Percentiles rank a stretch among this genome's conserved stretches.
phyloP scores from a whole-genome alignment of 37 sponge, comb jelly and placozoan species.

The Spongilla lacustris region DNA sequence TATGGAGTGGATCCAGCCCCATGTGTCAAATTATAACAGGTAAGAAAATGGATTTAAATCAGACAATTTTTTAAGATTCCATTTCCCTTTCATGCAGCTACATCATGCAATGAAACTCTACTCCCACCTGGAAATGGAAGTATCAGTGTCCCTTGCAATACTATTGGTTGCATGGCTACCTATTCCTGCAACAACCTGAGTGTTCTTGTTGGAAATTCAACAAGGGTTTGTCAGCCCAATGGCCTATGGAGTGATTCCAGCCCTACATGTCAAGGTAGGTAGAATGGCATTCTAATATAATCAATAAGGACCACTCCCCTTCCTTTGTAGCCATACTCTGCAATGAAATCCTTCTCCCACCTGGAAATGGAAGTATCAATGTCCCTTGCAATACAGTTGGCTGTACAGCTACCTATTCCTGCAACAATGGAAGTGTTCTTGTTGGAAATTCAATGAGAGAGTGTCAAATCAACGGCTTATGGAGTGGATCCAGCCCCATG shows the following conservation, averaged over 20 bases:
- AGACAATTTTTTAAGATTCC: too few species aligned
- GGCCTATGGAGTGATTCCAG: slow-evolving; percentile 45
- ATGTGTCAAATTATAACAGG: slow-evolving; percentile 35
- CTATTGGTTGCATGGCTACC: slow-evolving; percentile 28
- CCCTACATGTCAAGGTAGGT: not conserved
- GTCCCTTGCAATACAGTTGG: slow-evolving; percentile 6
- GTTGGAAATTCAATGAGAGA: slow-evolving; percentile 32
- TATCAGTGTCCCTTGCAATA: not conserved
- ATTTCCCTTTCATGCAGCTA: slow-evolving; percentile 3
- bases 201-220: slow-evolving; percentile 1
- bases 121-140: slow-evolving; percentile 35
- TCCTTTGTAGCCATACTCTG: not conserved
- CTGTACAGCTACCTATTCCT: slow-evolving; percentile 48
- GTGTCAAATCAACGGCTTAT: slow-evolving; percentile 55
- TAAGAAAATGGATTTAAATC: not conserved
- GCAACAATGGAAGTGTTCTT: slow-evolving; percentile 38
- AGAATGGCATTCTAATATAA: too few species aligned
- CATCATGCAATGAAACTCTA: slow-evolving; percentile 8
- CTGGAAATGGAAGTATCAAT: slow-evolving; percentile 19
- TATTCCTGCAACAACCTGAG: slow-evolving; percentile 46
- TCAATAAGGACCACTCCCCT: too few species aligned
- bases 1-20: slow-evolving; percentile 64
- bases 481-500: slow-evolving; percentile 59
- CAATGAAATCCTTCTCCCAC: not conserved
- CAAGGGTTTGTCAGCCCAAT: slow-evolving; percentile 45